Evolutionary conservation across 2,797 vertebrate genomes (phyloP).

Genomic region (Hoplostethus atlanticus): DNA sequence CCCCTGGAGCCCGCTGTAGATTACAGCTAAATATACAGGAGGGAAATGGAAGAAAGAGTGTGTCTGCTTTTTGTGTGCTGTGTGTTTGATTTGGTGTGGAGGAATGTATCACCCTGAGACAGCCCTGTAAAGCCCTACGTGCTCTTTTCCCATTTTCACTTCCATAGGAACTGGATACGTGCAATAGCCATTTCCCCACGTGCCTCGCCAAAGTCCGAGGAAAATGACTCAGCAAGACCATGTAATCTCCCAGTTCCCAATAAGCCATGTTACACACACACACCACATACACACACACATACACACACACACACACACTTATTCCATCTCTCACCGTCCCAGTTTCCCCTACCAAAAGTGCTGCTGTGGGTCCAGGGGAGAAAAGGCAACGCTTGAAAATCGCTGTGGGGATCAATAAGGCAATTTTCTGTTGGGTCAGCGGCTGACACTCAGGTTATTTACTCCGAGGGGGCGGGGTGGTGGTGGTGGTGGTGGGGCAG

Average conservation of each 20-base stretch:
- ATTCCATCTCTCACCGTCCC: slow-evolving; percentile 18
- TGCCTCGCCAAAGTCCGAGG: slow-evolving; percentile 34
- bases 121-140: slow-evolving; percentile 6
- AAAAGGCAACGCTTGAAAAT: slow-evolving; percentile 61
- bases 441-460: slow-evolving; percentile 75
- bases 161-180: slow-evolving; percentile 44
- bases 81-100: slow-evolving; percentile 21
- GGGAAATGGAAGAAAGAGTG: slow-evolving; percentile 11
- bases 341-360: slow-evolving; percentile 44
- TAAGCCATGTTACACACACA: slow-evolving; percentile 30
- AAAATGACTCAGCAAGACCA: slow-evolving; percentile 60
- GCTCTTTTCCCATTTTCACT: slow-evolving; percentile 35
- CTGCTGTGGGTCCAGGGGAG: slow-evolving; percentile 38
- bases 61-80: slow-evolving; percentile 14
- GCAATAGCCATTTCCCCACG: slow-evolving; percentile 50
- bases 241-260: slow-evolving; percentile 57
- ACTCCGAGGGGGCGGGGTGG: slow-evolving; percentile 45
- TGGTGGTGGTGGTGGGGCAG: neutral
- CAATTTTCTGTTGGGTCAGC: slow-evolving; percentile 77
- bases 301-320: slow-evolving; percentile 8
- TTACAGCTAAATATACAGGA: slow-evolving; percentile 50
- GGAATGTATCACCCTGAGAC: slow-evolving; percentile 32
- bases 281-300: slow-evolving; percentile 18
- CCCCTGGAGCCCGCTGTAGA: slow-evolving; percentile 49
- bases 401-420: slow-evolving; percentile 77